Evolutionary conservation across 2,113 vertebrate species (phyloP).

Genomic region (Mungos mungo): DNA sequence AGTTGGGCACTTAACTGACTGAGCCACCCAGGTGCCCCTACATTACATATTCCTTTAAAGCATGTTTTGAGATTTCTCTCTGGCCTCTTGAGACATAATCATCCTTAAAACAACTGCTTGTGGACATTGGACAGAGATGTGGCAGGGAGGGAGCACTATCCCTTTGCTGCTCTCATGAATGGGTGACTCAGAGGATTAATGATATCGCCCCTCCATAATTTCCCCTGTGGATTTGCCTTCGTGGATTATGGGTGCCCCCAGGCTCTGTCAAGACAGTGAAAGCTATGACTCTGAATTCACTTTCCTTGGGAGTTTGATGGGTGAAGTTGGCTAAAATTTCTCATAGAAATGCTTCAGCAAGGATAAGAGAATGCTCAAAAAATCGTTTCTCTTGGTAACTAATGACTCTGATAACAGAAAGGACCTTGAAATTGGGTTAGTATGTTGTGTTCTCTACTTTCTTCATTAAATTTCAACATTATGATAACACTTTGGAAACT

Average conservation of each 20-base stretch:
- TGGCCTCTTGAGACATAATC: neutral
- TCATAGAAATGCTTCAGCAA: neutral
- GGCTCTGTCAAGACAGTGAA: neutral
- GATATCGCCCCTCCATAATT: neutral
- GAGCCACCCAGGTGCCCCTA: too few relatives aligned
- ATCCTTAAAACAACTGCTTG: neutral
- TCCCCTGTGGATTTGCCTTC: neutral
- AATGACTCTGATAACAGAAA: neutral
- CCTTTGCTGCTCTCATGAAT: neutral
- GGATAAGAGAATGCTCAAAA: neutral
- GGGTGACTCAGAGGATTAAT: neutral
- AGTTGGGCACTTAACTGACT: too few relatives aligned
- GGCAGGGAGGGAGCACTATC: neutral
- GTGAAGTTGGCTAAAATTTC: slow-evolving; percentile 27
- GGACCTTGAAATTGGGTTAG: neutral
- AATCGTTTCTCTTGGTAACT: slow-evolving; percentile 11
- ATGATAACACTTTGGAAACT: slow-evolving; percentile 13
- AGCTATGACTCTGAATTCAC: neutral
- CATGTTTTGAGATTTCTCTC: neutral
- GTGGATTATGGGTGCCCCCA: neutral
- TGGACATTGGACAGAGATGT: neutral
- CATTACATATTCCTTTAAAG: neutral
- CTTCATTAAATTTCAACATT: slow-evolving; percentile 12
- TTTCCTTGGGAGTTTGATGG: neutral
- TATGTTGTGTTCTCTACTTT: neutral